phyloP scores from a whole-genome alignment of 2,113 vertebrate genomes.

The Hyaena hyaena region DNA sequence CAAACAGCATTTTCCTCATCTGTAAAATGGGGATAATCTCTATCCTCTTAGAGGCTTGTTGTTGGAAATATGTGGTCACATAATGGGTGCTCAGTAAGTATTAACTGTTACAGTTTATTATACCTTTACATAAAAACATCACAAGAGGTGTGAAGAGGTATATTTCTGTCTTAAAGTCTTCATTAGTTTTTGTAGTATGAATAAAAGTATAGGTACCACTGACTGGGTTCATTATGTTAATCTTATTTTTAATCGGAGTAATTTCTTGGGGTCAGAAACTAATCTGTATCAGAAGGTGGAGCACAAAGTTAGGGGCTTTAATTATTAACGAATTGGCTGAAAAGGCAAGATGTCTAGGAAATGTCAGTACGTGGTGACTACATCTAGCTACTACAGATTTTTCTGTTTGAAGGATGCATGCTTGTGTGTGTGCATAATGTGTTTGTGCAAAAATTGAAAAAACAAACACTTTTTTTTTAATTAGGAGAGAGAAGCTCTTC shows the following conservation, averaged over 20 bases:
- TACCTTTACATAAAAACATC: constrained; percentile 16
- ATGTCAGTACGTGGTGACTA: neutral
- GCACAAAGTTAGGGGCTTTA: neutral
- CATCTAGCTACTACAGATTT: neutral
- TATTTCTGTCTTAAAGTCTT: constrained; percentile 1
- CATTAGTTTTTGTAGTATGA: neutral
- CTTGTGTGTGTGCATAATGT: neutral
- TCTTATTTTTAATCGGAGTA: constrained; percentile 22
- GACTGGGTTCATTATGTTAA: constrained; percentile 11
- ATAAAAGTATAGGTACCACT: neutral
- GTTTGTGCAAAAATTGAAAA: constrained; percentile 73
- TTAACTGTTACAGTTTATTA: neutral
- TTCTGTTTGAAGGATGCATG: constrained; percentile 8
- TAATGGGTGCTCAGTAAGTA: neutral
- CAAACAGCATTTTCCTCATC: neutral
- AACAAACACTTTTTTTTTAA: constrained; percentile 76
- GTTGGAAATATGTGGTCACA: neutral
- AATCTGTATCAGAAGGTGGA: neutral
- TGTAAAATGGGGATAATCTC: neutral
- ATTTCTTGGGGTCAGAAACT: neutral
- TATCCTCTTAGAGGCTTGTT: neutral
- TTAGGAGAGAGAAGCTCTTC: constrained; percentile 93
- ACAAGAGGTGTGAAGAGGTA: neutral
- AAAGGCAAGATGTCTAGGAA: neutral
- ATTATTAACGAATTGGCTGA: neutral